Evolutionary conservation across 2,888 invertebrate species (phyloP).

Genomic region (Metellina segmentata): DNA sequence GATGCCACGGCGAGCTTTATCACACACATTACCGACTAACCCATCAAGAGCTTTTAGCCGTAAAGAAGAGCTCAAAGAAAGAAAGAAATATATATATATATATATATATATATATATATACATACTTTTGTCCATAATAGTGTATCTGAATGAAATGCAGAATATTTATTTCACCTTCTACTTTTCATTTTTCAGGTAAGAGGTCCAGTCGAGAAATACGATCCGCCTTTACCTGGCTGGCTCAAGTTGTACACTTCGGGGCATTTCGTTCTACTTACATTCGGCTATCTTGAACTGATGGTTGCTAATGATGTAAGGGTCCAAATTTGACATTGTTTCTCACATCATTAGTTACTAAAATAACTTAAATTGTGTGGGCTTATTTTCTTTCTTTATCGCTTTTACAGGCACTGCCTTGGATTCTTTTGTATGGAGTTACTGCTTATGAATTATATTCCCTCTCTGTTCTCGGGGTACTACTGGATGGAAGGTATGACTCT

Average conservation of each 20-base stretch:
- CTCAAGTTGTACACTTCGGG: constrained; percentile 49
- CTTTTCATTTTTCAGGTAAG: constrained; percentile 40
- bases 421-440: constrained; percentile 20
- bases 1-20: too few relatives aligned
- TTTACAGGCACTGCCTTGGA: constrained; percentile 5
- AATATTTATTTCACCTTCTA: too few relatives aligned
- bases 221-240: constrained; percentile 48
- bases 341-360: too few relatives aligned
- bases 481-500: constrained; percentile 50
- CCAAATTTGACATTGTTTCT: neutral
- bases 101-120: too few relatives aligned
- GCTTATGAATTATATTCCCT: constrained; percentile 41
- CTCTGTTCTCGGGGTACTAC: constrained; percentile 35
- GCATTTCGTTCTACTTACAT: constrained; percentile 41
- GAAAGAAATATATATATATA: too few relatives aligned
- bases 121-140: too few relatives aligned
- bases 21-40: too few relatives aligned
- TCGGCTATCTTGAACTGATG: constrained; percentile 35
- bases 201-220: constrained; percentile 58
- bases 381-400: neutral
- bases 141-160: too few relatives aligned
- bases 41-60: too few relatives aligned
- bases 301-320: constrained; percentile 18
- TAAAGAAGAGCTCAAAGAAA: too few relatives aligned
- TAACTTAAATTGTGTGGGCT: too few relatives aligned